Base-by-base conservation (phyloP, 2,888 invertebrate species). In the Oxytorus armatus region DNA sequence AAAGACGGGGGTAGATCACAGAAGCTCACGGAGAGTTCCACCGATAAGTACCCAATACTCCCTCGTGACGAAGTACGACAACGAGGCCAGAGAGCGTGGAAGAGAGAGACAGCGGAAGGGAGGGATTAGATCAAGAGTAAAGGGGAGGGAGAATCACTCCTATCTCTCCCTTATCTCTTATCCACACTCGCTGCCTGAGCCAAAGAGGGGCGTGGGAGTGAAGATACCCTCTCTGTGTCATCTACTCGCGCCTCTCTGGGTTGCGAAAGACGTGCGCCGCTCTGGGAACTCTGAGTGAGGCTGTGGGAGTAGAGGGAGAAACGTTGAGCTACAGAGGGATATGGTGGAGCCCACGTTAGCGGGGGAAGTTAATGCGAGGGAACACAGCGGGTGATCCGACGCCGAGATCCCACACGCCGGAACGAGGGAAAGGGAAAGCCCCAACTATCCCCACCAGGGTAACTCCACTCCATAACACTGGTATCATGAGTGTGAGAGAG, bases 121-220 rank as follows among this genome's bases (percentile, higher is more conserved):
- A 74, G 57, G 47, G 72, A 51, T 10, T 61, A 61, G 51, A 51
- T 36, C 57, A 33, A 0, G 42, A 25, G 51, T 25, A 18, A 16
- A 16, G 73, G 59, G 36, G 36, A 47, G 23, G 23, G 16, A 59
- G 66, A 8, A 36, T 72, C 33, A 18, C 16, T 57, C 53, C 10
- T 63, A 65, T 70, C 79, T 25, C 57, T 70, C 76, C 44, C 70
- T 77, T 82, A 63, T 79, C 81, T 61, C 57, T 55, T 47, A 55
- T 63, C 81, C 79, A 69, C 63, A 47, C 57, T 53, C n/a, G n/a
- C 33, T 61, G 49, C 18, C 73, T 53, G 21, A 29, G 23, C 21
- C 59, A 63, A 79, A 83, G 82, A 81, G 83, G 82, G 84, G 85
- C 83, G 83, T 79, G 81, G 74, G 85, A 81, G 84, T 49, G 33